These are phyloP conservation scores for Nettapus auritus DNA, from an alignment of 2,113 vertebrate species.

Conservation along the genomic window DNA sequence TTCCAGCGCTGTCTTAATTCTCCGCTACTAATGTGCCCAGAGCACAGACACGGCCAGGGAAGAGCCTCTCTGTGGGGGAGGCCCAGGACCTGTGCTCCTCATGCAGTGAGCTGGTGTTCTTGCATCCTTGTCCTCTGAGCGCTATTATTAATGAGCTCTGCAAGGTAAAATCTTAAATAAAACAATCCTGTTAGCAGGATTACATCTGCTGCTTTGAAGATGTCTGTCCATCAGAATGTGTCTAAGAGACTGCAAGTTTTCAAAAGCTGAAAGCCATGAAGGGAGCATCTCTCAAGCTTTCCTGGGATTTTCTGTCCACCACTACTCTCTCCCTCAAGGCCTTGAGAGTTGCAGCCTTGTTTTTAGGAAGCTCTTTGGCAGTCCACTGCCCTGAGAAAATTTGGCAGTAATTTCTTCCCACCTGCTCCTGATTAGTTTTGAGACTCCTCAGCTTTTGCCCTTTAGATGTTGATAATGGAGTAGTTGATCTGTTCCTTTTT, in stretches of 20 bases:
- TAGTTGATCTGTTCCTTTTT: neutral
- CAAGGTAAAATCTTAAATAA: neutral
- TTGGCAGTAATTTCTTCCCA: neutral
- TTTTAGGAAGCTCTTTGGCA: neutral
- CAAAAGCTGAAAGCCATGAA: neutral
- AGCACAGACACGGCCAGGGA: neutral
- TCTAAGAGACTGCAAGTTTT: neutral
- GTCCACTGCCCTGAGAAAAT: neutral
- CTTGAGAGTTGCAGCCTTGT: neutral
- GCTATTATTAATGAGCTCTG: neutral
- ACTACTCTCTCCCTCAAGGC: neutral
- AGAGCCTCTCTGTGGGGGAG: fast-evolving
- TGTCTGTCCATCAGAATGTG: neutral
- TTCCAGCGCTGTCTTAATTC: neutral
- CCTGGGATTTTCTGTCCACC: neutral
- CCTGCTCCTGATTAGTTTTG: neutral
- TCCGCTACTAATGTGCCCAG: neutral
- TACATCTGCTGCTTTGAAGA: neutral
- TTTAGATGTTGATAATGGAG: neutral
- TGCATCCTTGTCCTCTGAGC: neutral
- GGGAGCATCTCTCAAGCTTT: neutral
- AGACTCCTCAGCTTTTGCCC: neutral
- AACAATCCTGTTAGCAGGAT: neutral
- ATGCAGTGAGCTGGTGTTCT: neutral
- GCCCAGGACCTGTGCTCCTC: neutral